Percentiles rank a stretch among this genome's conserved stretches.
phyloP scores from a whole-genome alignment of 2,797 vertebrate species.

The Odontamblyopus rebecca region DNA sequence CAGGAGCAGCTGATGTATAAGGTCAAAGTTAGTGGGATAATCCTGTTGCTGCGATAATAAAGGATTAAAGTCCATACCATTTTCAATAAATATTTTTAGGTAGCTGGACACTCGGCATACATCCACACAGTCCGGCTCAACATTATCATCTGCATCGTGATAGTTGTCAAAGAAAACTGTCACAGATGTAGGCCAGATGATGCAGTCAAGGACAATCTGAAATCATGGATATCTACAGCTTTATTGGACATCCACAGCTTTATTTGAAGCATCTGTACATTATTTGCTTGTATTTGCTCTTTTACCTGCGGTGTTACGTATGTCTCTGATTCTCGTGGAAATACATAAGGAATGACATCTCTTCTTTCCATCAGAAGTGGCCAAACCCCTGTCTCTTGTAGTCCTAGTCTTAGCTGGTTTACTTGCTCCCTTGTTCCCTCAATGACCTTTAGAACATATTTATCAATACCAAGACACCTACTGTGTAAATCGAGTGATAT shows the following conservation, averaged over 20 bases:
- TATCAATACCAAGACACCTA: neutral
- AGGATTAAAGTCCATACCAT: constrained; percentile 24
- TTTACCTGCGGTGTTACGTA: constrained; percentile 51
- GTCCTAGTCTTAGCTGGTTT: constrained; percentile 35
- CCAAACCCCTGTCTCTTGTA: constrained; percentile 49
- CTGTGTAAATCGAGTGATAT: neutral
- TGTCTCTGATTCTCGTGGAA: constrained; percentile 53
- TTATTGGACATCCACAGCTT: neutral
- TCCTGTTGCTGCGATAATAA: neutral
- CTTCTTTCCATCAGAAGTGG: constrained; percentile 35
- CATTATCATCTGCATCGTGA: constrained; percentile 1
- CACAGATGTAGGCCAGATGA: constrained; percentile 44
- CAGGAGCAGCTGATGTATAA: constrained; percentile 30
- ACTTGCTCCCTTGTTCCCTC: constrained; percentile 39
- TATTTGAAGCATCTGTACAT: neutral
- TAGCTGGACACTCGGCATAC: constrained; percentile 37
- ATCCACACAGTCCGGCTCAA: constrained; percentile 11
- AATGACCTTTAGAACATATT: constrained; percentile 34
- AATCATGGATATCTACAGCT: constrained; percentile 9
- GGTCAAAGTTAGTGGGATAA: constrained; percentile 1
- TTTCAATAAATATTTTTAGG: constrained; percentile 50
- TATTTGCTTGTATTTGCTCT: neutral
- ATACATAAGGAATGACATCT: constrained; percentile 47
- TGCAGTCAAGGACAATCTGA: constrained; percentile 51
- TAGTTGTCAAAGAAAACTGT: constrained; percentile 41